phyloP scores from a whole-genome alignment of 2,113 vertebrate genomes.

The Falcunculus frontatus region DNA sequence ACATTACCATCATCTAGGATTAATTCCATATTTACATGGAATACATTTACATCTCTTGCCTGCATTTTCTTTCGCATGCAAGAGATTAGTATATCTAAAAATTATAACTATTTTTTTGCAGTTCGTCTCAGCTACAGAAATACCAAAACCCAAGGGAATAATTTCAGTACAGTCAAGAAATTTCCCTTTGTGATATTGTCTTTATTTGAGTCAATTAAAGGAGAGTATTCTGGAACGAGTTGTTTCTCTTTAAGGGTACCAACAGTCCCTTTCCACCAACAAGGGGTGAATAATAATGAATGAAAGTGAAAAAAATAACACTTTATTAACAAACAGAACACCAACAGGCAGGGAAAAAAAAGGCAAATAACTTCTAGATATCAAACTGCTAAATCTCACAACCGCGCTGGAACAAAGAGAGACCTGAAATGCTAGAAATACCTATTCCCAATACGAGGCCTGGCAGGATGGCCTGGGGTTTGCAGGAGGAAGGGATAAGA shows the following conservation, averaged over 20 bases:
- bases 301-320: not conserved
- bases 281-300: not conserved
- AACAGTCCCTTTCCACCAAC: not conserved
- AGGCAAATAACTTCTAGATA: not conserved
- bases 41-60: too few relatives aligned
- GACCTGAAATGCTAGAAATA: not conserved
- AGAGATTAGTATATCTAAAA: not conserved
- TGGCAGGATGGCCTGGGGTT: not conserved
- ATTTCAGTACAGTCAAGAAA: not conserved
- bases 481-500: not conserved
- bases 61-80: not conserved
- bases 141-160: not conserved
- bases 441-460: not conserved
- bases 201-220: not conserved
- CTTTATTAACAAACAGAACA: not conserved
- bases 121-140: not conserved
- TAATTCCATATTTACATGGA: not conserved
- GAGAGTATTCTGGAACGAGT: not conserved
- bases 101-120: not conserved
- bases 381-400: not conserved
- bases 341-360: not conserved
- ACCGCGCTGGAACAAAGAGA: not conserved
- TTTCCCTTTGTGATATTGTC: not conserved
- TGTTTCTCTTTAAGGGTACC: not conserved
- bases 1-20: not conserved